Conservation (phyloP, 2,797 vertebrate genomes). For the Cryptoprocta ferox region DNA sequence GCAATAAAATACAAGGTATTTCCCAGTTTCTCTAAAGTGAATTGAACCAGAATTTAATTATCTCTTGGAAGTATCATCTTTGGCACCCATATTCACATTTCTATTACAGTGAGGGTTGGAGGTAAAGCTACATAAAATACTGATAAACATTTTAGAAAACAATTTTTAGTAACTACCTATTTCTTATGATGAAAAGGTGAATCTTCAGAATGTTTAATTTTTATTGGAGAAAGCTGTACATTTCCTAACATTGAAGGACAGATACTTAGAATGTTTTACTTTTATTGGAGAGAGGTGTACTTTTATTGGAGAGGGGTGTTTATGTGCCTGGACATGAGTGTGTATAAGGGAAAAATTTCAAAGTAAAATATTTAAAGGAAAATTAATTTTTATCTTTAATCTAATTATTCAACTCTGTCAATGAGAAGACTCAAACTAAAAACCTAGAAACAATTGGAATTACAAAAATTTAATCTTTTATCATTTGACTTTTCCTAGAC, state of each 20-base stretch:
- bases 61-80: neutral
- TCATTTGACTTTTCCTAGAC: neutral
- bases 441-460: neutral
- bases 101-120: neutral
- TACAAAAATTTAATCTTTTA: neutral
- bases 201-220: neutral
- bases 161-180: neutral
- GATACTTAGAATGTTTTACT: neutral
- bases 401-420: neutral
- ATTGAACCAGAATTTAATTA: slow-evolving; percentile 71
- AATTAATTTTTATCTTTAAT: neutral
- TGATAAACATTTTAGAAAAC: slow-evolving; percentile 54
- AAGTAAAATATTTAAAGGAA: slow-evolving; percentile 26
- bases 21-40: slow-evolving; percentile 71
- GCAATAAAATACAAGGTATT: slow-evolving; percentile 51
- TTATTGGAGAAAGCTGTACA: neutral
- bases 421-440: neutral
- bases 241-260: neutral
- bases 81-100: neutral
- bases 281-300: neutral
- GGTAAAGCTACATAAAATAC: neutral
- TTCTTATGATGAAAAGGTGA: neutral
- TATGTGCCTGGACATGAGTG: neutral
- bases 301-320: neutral
- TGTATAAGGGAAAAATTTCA: neutral